Evolutionary conservation across 2,888 invertebrate genomes (phyloP), one percentile per base, ranked within the genome.

Genomic region (Tenthredo livida): DNA sequence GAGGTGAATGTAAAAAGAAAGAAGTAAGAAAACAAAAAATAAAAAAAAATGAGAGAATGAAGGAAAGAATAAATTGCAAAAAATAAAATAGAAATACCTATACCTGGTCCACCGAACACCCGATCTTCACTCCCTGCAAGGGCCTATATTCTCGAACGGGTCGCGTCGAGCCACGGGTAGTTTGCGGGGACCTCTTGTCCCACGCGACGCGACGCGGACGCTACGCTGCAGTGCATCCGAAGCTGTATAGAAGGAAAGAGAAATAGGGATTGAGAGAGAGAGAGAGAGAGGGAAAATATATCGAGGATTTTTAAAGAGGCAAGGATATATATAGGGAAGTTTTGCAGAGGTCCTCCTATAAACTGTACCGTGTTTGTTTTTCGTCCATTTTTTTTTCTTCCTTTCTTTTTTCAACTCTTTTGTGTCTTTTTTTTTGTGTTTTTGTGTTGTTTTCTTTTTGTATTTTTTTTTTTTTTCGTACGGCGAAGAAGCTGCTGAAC

Each of bases 401-500:
- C 73, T 10, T 84, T 88, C 89, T 85, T 43, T 33, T 37, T 72
- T 67, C 1, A 10, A n/a, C 25, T 54, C 86, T 86, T 86, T 4
- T 85, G 54, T 73, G n/a, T 70, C 37, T 7, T 37, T 21, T 67
- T 61, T 73, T 65, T 37, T 67, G 50, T 73, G 50, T 37, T 33
- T 33, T 33, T 33, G 2, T 33, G 3, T 33, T 33, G n/a, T 33
- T 33, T 33, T 33, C 4, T 86, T 9, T 85, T 77, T 73, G 47
- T 70, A 85, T 82, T 77, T 47, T 84, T 61, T 77, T 78, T 15
- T 84, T 88, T 89, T 85, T 29, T n/a, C 75, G 17, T 83, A 87
- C 87, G 85, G 87, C 88, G 90, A 90, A 90, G 91, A 90, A 92
- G 92, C 92, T 92, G 92, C 92, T 92, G 92, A 92, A 93, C 93